Percentiles rank a stretch among this genome's conserved stretches.
Conservation (phyloP, 92 coral and sea anemone genomes). For the Epizoanthus illoricatus region DNA sequence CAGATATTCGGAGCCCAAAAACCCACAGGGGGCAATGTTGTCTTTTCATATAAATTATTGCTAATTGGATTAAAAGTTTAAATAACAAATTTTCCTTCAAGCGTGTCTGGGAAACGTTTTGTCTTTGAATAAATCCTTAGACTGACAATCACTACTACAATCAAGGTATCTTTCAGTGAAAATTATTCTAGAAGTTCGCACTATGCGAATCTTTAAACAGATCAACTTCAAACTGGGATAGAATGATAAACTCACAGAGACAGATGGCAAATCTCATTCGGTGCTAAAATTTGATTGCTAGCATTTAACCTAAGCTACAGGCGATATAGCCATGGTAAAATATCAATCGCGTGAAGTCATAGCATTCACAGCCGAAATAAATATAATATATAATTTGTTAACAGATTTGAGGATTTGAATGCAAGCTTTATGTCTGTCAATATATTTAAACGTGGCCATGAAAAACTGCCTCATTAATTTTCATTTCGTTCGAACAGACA, state of each 20-base stretch:
- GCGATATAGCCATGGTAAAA: neutral
- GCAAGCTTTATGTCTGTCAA: neutral
- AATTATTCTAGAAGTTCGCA: neutral
- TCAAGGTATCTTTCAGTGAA: constrained; percentile 6
- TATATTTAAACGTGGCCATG: constrained; percentile 6
- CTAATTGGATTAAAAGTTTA: constrained; percentile 35
- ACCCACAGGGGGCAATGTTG: constrained; percentile 18
- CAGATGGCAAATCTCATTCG: neutral
- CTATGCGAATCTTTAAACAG: constrained; percentile 4
- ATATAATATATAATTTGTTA: no score
- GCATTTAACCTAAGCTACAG: neutral
- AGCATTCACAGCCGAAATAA: neutral
- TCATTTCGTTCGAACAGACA: constrained; percentile 3
- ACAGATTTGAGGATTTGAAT: constrained; percentile 4
- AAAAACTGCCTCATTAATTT: constrained; percentile 9
- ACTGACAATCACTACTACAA: neutral
- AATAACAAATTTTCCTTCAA: constrained; percentile 1
- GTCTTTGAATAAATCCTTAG: constrained; percentile 2
- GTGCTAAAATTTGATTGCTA: neutral
- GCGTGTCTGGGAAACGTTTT: constrained; percentile 18
- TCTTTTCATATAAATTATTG: neutral
- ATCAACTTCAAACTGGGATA: neutral
- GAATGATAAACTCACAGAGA: neutral
- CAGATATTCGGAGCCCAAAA: neutral
- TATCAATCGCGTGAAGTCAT: neutral